Conservation (phyloP, 2,888 invertebrate genomes). For the Micoletzkya japonica region DNA sequence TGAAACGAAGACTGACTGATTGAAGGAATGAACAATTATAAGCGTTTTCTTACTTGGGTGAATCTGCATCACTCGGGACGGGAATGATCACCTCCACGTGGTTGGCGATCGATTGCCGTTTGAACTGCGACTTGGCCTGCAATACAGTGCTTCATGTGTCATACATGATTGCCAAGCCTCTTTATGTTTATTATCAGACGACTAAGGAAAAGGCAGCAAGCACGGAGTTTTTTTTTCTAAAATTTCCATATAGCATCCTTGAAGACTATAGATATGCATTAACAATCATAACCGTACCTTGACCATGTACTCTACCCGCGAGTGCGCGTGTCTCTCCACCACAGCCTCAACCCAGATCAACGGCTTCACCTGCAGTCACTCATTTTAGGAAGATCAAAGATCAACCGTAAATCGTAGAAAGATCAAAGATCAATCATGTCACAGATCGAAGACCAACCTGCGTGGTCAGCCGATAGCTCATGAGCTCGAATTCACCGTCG, state of each 20-base stretch:
- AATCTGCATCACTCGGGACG: slow-evolving; percentile 93
- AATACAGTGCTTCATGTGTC: no score
- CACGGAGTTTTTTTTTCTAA: no score
- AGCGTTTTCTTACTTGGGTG: slow-evolving; percentile 79
- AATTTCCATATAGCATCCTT: no score
- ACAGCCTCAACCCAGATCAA: slow-evolving; percentile 98
- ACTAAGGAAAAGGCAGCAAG: no score
- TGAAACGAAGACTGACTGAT: slow-evolving; percentile 28
- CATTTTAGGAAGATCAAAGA: not conserved
- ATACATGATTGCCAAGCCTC: no score
- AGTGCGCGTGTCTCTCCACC: slow-evolving; percentile 94
- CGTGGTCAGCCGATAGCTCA: slow-evolving; percentile 66
- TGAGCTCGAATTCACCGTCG: slow-evolving; percentile 97
- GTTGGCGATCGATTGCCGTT: slow-evolving; percentile 93
- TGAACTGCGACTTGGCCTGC: slow-evolving; percentile 92
- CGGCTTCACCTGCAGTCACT: slow-evolving; percentile 76
- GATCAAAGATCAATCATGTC: not conserved
- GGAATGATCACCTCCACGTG: slow-evolving; percentile 96
- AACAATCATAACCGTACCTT: slow-evolving; percentile 70
- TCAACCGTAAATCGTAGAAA: not conserved
- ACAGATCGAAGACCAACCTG: slow-evolving; percentile 28
- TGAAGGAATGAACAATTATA: no score
- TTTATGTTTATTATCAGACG: no score
- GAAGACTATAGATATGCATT: no score
- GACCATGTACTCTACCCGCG: slow-evolving; percentile 97